Base-by-base conservation (phyloP, 2,888 invertebrate species). In the Trichacis sp. region DNA sequence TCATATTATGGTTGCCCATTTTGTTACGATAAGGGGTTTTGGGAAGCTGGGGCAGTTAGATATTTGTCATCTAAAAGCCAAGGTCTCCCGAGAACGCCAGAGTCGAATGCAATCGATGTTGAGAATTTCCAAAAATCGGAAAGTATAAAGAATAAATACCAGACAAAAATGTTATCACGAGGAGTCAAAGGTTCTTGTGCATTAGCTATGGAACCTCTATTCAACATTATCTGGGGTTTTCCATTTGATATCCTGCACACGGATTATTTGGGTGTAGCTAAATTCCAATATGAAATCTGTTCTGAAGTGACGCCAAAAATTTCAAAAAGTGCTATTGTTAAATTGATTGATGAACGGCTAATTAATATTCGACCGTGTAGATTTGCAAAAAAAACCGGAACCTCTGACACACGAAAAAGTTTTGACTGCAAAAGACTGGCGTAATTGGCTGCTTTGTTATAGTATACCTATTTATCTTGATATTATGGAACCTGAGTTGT, bases 371-470 rank as follows among this genome's bases (percentile, higher is more conserved):
- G 40, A 47, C 64, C 69, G 18, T 52, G 53, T 11, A 33, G 56
- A 64, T 38, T 43, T 69, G 19, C 63, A 54, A 18, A 58, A 53
- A 19, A 45, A 24, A 9, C 24, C 63, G 11, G 40, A 54, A 43
- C 40, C 49, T 5, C 20, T 63, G 17, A 36, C 33, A 8, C 54
- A 57, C 33, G 29, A 53, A 18, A 47, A 18, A 2, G 11, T 18
- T 45, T 46, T 58, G 29, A 66, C 59, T 36, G 65, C 64, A 15
- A 62, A 57, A 33, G 53, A 68, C 49, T 68, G 47, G 53, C 33
- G 33, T 29, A 54, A 64, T 18, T 61, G 57, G 54, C 33, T 69
- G 2, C 48, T 69, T 1, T 63, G 15, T 49, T 67, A 57, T 19
- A 53, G 58, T 19, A 33, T 61, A 15, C 65, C 57, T 8, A 17